Conservation (phyloP, 1,140 invertebrate species). For the Eumeta japonica region DNA sequence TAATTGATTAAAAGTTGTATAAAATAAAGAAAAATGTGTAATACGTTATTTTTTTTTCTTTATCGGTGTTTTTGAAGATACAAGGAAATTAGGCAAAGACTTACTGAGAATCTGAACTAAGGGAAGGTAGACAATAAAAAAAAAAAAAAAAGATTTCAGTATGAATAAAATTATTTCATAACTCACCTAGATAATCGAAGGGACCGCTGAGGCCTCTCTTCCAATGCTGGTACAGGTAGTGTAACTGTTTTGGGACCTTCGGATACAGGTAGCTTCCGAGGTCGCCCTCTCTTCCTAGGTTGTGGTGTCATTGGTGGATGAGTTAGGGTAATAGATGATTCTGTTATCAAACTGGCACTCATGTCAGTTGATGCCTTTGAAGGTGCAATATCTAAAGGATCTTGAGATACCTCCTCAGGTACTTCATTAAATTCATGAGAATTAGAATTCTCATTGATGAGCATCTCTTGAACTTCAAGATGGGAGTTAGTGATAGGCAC, state of each 20-base stretch:
- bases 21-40: too few relatives aligned
- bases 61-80: too few relatives aligned
- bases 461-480: constrained; percentile 39
- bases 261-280: constrained; percentile 44
- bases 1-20: too few relatives aligned
- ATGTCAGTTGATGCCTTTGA: constrained; percentile 21
- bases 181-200: constrained; percentile 44
- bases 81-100: too few relatives aligned
- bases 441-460: constrained; percentile 48
- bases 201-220: constrained; percentile 48
- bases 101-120: too few relatives aligned
- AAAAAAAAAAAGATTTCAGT: too few relatives aligned
- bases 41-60: too few relatives aligned
- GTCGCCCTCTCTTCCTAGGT: constrained; percentile 51
- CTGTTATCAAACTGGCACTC: background rate
- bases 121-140: too few relatives aligned
- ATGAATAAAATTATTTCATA: too few relatives aligned
- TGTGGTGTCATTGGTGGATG: constrained; percentile 32
- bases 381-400: constrained; percentile 45
- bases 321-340: too few relatives aligned
- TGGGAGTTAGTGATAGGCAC: constrained; percentile 25
- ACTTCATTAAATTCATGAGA: constrained; percentile 39
- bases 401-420: constrained; percentile 42
- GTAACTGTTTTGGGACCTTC: constrained; percentile 24
- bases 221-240: constrained; percentile 39